Conservation (phyloP, 2,113 vertebrate genomes). For the Phaethornis superciliosus region DNA sequence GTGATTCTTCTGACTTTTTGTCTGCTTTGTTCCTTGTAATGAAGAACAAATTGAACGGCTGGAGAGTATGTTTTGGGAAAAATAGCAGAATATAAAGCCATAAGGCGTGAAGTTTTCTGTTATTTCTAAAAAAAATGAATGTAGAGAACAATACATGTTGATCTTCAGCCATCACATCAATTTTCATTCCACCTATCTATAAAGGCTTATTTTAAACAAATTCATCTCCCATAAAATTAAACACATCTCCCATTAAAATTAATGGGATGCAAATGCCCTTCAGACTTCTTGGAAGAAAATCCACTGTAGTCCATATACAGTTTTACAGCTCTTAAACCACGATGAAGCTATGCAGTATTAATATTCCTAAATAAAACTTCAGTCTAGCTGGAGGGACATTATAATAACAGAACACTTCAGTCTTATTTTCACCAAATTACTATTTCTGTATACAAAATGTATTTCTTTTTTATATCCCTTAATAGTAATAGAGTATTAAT, state of each 20-base stretch:
- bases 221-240: not conserved
- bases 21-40: not conserved
- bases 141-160: not conserved
- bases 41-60: not conserved
- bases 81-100: not conserved
- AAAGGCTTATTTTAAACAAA: not conserved
- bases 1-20: not conserved
- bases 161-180: not conserved
- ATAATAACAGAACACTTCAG: not conserved
- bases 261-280: not conserved
- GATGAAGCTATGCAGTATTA: not conserved
- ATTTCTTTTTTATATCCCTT: not conserved
- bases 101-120: not conserved
- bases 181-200: not conserved
- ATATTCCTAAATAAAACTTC: not conserved
- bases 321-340: not conserved
- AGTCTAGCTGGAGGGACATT: not conserved
- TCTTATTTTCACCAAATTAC: not conserved
- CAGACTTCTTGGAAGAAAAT: not conserved
- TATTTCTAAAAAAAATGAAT: not conserved
- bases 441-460: not conserved
- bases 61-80: not conserved
- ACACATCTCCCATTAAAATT: not conserved
- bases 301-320: not conserved
- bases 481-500: not conserved